Conservation (phyloP, 2,113 vertebrate genomes). For the Dromas ardeola region DNA sequence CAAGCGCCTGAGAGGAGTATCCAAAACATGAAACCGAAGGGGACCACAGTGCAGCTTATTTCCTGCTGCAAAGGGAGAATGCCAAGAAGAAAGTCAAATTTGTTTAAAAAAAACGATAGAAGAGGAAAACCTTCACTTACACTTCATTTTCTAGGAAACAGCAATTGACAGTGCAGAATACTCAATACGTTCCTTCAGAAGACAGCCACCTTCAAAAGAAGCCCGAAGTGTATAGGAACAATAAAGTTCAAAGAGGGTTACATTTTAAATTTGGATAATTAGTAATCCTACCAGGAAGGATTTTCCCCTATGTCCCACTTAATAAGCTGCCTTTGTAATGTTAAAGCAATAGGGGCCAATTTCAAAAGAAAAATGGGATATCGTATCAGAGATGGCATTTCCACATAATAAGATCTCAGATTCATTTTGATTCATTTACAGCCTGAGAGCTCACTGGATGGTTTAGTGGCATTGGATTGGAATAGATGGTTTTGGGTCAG, state of each 20-base stretch:
- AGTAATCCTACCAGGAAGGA: slow-evolving; percentile 33
- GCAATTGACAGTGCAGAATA: neutral
- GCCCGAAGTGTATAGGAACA: neutral
- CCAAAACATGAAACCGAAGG: neutral
- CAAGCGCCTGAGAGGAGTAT: neutral
- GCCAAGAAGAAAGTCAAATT: neutral
- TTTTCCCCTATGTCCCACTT: slow-evolving; percentile 1
- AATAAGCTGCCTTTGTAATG: slow-evolving; percentile 29
- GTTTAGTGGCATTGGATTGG: slow-evolving; percentile 9
- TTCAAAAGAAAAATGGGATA: slow-evolving; percentile 50
- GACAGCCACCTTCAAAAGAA: slow-evolving; percentile 7
- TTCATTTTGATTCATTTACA: slow-evolving; percentile 59
- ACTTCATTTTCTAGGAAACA: neutral
- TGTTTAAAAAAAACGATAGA: neutral
- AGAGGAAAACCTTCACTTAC: neutral
- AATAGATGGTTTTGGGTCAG: slow-evolving; percentile 39
- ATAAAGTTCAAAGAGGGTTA: neutral
- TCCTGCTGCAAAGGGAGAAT: neutral
- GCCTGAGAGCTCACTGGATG: neutral
- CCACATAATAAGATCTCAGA: slow-evolving; percentile 33
- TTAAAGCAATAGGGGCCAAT: slow-evolving; percentile 33
- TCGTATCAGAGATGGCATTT: slow-evolving; percentile 36
- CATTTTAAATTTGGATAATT: slow-evolving; percentile 28
- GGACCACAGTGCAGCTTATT: neutral
- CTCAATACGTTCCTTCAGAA: neutral